Conservation (phyloP, 2,888 invertebrate genomes). For the Laothoe populi region DNA sequence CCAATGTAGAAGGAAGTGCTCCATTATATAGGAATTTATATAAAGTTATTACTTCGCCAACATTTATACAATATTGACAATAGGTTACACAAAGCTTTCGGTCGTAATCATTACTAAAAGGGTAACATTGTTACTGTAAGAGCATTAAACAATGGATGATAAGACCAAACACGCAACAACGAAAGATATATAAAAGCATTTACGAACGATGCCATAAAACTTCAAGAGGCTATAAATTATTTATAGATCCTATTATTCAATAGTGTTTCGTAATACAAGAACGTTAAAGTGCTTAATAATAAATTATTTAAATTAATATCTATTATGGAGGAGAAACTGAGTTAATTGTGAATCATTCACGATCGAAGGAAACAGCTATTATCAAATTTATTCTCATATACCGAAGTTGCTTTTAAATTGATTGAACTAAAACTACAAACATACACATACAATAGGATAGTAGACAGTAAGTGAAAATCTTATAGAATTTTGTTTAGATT, state of each 20-base stretch:
- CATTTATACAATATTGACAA: slow-evolving; percentile 37
- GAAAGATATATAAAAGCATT: slow-evolving; percentile 9
- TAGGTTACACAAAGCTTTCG: slow-evolving; percentile 33
- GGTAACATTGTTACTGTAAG: slow-evolving; percentile 6
- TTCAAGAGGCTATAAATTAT: slow-evolving; percentile 18
- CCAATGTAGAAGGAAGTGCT: slow-evolving; percentile 35
- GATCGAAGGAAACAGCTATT: background rate
- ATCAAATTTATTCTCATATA: background rate
- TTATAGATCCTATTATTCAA: slow-evolving; percentile 6
- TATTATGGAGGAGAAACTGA: slow-evolving; percentile 7
- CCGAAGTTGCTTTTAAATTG: background rate
- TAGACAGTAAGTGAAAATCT: too few species aligned
- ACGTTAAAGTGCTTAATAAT: slow-evolving; percentile 11
- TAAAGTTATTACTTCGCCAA: slow-evolving; percentile 28
- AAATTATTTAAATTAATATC: background rate
- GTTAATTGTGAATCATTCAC: background rate
- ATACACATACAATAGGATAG: background rate
- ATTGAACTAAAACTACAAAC: background rate
- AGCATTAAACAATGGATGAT: slow-evolving; percentile 7
- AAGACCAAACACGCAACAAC: slow-evolving; percentile 13
- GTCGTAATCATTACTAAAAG: slow-evolving; percentile 15
- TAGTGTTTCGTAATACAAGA: slow-evolving; percentile 10
- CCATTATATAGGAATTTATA: slow-evolving; percentile 33
- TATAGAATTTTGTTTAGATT: too few species aligned
- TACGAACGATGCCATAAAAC: slow-evolving; percentile 18